Conservation (phyloP, 1,140 invertebrate species). For the Drosophila oshimai region DNA sequence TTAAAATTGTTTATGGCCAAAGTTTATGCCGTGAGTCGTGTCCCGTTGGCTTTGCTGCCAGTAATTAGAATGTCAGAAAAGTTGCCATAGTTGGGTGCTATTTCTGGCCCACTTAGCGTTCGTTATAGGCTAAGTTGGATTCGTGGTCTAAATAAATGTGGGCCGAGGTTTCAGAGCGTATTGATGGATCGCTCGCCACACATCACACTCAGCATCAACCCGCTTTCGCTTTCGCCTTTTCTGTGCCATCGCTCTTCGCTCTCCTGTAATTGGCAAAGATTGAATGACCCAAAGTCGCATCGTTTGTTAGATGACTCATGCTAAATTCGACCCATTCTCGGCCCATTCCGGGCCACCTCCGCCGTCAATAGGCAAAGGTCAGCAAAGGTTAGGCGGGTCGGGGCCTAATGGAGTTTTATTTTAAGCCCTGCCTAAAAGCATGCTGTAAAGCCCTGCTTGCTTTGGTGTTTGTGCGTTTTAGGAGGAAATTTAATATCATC, state of each 20-base stretch:
- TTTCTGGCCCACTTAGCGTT: slow-evolving; percentile 35
- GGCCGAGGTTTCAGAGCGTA: not conserved
- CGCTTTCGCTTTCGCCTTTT: slow-evolving; percentile 9
- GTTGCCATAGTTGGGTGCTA: slow-evolving; percentile 29
- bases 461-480: slow-evolving; percentile 13
- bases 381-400: slow-evolving; percentile 49
- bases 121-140: not conserved
- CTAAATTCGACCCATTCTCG: slow-evolving; percentile 23
- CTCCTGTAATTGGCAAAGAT: slow-evolving; percentile 46
- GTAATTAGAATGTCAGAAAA: slow-evolving; percentile 73
- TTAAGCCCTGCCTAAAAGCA: slow-evolving; percentile 48
- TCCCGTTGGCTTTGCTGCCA: slow-evolving; percentile 22
- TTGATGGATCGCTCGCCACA: slow-evolving; percentile 26
- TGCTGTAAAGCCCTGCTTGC: slow-evolving; percentile 12
- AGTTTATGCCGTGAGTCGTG: slow-evolving; percentile 66
- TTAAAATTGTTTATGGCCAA: slow-evolving; percentile 77
- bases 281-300: slow-evolving; percentile 37
- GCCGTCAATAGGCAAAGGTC: slow-evolving; percentile 68
- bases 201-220: not conserved
- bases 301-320: slow-evolving; percentile 78
- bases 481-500: slow-evolving; percentile 71
- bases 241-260: not conserved
- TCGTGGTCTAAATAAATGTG: not conserved
- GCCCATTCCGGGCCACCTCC: not conserved
- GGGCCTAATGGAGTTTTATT: slow-evolving; percentile 53